These are phyloP conservation scores for Psophia crepitans DNA, from an alignment of 2,113 vertebrate genomes.

Conservation along the genomic window DNA sequence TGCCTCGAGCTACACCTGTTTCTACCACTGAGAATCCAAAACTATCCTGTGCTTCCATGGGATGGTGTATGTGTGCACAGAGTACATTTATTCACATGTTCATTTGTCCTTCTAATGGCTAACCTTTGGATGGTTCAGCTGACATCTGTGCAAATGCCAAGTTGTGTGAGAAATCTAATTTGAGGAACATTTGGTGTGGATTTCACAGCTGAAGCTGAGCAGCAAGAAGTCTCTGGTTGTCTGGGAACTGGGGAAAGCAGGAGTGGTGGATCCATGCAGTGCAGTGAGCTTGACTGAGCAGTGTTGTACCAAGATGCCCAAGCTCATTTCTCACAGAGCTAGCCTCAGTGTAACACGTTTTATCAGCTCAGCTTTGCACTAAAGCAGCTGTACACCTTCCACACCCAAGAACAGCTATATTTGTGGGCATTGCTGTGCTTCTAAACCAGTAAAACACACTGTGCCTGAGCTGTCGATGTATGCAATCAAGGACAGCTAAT, in stretches of 20 bases:
- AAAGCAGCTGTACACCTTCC: neutral
- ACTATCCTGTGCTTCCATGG: neutral
- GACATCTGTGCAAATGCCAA: neutral
- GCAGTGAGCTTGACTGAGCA: neutral
- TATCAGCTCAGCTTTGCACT: neutral
- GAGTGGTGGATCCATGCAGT: rapidly evolving
- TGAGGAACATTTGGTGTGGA: neutral
- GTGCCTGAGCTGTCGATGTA: neutral
- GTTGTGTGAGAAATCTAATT: neutral
- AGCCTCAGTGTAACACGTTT: neutral
- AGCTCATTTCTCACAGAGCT: neutral
- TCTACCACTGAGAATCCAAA: neutral
- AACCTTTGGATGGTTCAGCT: neutral
- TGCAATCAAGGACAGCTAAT: neutral
- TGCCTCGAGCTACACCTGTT: neutral
- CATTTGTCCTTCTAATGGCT: neutral
- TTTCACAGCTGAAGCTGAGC: neutral
- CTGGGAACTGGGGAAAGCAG: neutral
- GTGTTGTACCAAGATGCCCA: neutral
- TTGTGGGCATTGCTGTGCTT: neutral
- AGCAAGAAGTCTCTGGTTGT: neutral
- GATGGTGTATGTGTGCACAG: neutral
- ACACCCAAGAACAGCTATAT: neutral
- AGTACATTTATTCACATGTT: neutral
- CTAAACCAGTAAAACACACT: neutral